A percentile compares a stretch with the other conserved stretches of the same genome.
These are phyloP conservation scores for Antechinus stuartii DNA, from an alignment of 2,113 vertebrate species.

Conservation along the genomic window DNA sequence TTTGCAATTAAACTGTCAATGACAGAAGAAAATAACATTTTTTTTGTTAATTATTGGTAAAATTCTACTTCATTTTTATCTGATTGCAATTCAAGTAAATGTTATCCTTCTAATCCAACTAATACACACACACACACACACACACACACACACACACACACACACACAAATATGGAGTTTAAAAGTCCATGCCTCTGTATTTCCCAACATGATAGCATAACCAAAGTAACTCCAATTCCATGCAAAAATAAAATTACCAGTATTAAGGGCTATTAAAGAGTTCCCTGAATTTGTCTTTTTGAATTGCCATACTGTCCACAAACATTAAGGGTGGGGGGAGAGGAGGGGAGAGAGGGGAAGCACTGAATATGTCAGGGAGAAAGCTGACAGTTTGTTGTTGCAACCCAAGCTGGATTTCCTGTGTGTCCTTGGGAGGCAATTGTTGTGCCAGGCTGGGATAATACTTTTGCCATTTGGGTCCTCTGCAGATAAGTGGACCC, in stretches of 20 bases:
- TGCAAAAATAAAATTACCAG: neutral
- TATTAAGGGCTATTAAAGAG: neutral
- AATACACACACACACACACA: no score
- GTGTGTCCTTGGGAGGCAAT: no score
- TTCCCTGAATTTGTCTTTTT: neutral
- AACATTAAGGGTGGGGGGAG: neutral
- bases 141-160: no score
- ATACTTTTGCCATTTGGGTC: no score
- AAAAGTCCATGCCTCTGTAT: neutral
- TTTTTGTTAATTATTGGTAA: neutral
- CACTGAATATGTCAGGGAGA: neutral
- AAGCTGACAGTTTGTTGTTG: neutral
- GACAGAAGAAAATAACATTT: constrained; percentile 26
- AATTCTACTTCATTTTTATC: neutral
- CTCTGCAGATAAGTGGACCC: no score
- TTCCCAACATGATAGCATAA: neutral
- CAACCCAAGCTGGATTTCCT: neutral
- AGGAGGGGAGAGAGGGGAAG: no score
- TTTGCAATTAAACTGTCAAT: constrained; percentile 53
- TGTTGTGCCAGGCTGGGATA: no score
- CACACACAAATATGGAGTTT: neutral
- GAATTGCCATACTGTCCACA: neutral
- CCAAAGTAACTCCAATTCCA: neutral
- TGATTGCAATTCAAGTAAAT: constrained; percentile 23
- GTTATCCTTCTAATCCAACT: neutral